Percentiles rank a stretch among this genome's conserved stretches.
Conservation (phyloP, 2,888 invertebrate genomes). For the Pseudeuparius sepicola region DNA sequence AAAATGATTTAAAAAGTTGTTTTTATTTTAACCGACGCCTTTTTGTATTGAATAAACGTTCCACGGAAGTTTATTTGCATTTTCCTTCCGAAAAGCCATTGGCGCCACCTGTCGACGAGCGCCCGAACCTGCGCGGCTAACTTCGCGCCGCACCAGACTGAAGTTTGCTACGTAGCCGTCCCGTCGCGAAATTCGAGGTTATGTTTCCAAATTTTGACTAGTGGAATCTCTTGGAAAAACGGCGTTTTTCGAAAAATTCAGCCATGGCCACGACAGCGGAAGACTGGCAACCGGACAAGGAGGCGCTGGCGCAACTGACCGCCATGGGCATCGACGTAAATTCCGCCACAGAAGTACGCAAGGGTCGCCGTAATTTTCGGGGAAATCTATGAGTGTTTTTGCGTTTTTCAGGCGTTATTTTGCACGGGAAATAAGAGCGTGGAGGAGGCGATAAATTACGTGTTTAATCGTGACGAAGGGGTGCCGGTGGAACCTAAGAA, state of each 20-base stretch:
- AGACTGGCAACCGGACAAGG: slow-evolving; percentile 39
- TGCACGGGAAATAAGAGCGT: slow-evolving; percentile 46
- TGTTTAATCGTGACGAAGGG: slow-evolving; percentile 39
- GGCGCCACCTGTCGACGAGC: too few relatives aligned
- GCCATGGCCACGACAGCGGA: too few relatives aligned
- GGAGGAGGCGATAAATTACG: slow-evolving; percentile 45
- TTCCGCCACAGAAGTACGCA: slow-evolving; percentile 36
- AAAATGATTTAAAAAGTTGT: slow-evolving; percentile 4
- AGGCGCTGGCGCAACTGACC: slow-evolving; percentile 34
- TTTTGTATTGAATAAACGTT: too few relatives aligned
- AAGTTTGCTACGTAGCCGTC: too few relatives aligned
- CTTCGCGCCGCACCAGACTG: too few relatives aligned
- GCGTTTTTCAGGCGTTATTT: slow-evolving; percentile 40
- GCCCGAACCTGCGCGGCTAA: too few relatives aligned
- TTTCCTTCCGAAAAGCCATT: too few relatives aligned
- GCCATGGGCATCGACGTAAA: slow-evolving; percentile 40
- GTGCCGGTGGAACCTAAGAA: background rate
- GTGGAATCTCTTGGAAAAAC: slow-evolving; percentile 2
- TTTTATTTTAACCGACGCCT: too few relatives aligned
- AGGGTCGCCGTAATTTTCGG: background rate
- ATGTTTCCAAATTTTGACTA: too few relatives aligned
- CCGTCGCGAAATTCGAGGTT: too few relatives aligned
- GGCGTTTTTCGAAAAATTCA: too few relatives aligned
- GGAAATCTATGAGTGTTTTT: slow-evolving; percentile 2
- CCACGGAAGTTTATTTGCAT: too few relatives aligned